Evolutionary conservation across 2,797 vertebrate species (phyloP).

Genomic region (Catamblyrhynchus diadema): DNA sequence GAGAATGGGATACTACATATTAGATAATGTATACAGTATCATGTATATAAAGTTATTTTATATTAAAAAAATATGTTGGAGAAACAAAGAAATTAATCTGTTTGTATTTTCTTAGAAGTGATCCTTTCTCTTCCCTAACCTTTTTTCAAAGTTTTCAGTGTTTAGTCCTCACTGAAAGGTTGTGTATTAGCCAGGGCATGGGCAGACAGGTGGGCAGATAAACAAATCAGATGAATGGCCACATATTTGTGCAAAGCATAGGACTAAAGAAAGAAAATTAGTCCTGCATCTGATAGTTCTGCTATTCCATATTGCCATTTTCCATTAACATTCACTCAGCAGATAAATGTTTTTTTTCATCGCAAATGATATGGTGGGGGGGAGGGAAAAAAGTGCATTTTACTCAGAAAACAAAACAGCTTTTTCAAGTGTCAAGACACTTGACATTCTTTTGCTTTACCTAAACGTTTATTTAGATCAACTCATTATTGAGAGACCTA

Average conservation of each 20-base stretch:
- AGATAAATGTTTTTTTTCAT: fast-evolving
- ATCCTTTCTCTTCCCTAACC: background rate
- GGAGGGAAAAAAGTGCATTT: fast-evolving
- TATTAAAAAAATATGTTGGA: background rate
- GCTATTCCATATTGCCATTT: background rate
- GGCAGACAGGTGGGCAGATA: background rate
- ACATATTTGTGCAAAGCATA: background rate
- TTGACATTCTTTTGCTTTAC: background rate
- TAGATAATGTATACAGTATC: background rate
- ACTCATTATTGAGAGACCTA: background rate
- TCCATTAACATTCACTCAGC: background rate
- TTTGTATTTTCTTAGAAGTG: background rate
- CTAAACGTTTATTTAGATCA: background rate
- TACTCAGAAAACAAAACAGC: background rate
- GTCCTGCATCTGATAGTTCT: background rate
- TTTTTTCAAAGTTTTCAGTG: background rate
- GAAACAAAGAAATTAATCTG: background rate
- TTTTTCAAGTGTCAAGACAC: background rate
- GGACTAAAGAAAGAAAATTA: background rate
- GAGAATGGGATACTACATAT: background rate
- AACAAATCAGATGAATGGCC: background rate
- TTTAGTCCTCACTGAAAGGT: background rate
- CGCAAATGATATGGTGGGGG: fast-evolving
- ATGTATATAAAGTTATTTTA: background rate
- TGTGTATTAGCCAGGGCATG: background rate